Base-by-base conservation (phyloP, 1,140 invertebrate genomes). In the Diabrotica undecimpunctata region DNA sequence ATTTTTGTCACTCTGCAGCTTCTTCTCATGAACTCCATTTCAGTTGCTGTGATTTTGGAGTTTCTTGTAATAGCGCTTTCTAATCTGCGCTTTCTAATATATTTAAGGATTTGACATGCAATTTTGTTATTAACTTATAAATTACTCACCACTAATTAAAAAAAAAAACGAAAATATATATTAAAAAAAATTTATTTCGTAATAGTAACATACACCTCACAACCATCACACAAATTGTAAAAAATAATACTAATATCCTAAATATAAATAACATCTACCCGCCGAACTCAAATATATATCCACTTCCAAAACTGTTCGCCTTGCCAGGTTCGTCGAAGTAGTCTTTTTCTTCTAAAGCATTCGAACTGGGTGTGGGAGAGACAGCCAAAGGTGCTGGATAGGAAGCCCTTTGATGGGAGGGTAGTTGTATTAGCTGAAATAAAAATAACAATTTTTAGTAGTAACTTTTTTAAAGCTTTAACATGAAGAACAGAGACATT, bases 251-350 rank as follows among this genome's bases (percentile, higher is more conserved):
- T 10, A 10, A 6, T 5, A 46, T 13, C 12, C 9, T 54, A n/a
- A 13, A 13, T 25, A 8, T 25, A 11, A n/a, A 57, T n/a, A 7
- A 13, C 7, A 6, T 25, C 59, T 68, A 73, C 59, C 75, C 75
- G 8, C 63, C 66, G 62, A 86, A 85, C 59, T 84, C 81, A 70
- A 86, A 86, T 0, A 83, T 78, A 68, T 84, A 86, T 51, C 85
- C 85, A n/a, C 73, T 76, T 6, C 85, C 85, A 70, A 85, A 86
- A 52, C 75, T 82, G 72, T 85, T 79, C 0, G 84, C 80, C 68
- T 80, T 80, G 41, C 79, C 78, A 52, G 80, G 77, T 57, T 75
- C 75, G 53, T 79, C 76, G 51, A 72, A 70, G 50, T 75, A 78
- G 46, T 75, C 74, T 63, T 68, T 73, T 6, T 72, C 69, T 7